phyloP scores from a whole-genome alignment of 1,140 invertebrate genomes.

The Atta cephalotes region DNA sequence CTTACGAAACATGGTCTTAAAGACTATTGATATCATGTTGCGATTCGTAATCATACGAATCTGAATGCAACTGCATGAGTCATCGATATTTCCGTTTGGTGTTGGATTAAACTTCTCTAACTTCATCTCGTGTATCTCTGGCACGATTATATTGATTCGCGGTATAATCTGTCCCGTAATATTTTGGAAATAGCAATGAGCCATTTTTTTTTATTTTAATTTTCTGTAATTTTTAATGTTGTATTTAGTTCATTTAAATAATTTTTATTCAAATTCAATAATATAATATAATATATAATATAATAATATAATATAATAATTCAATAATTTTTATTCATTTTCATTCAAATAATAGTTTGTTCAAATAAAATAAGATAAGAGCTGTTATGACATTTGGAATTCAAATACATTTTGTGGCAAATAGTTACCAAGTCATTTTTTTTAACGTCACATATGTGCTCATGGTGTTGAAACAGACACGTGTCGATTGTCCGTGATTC shows the following conservation, averaged over 20 bases:
- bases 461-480: neutral
- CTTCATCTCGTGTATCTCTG: neutral
- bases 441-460: neutral
- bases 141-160: neutral
- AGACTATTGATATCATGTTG: neutral
- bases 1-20: neutral
- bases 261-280: too few species aligned
- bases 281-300: too few species aligned
- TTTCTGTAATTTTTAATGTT: neutral
- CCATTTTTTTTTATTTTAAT: too few species aligned
- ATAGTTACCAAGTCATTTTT: neutral
- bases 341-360: too few species aligned
- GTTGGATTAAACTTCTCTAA: neutral
- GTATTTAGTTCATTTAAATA: neutral
- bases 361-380: neutral
- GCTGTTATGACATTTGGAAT: neutral
- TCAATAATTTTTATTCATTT: neutral
- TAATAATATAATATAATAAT: too few species aligned
- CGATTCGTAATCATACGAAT: conserved; percentile 12
- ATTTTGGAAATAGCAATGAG: conserved; percentile 2
- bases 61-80: neutral
- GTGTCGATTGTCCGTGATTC: conserved; percentile 1
- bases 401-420: neutral
- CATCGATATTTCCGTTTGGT: conserved; percentile 20
- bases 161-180: neutral